Evolutionary conservation across 1,140 invertebrate genomes (phyloP).

Genomic region (Branchinecta lindahli): DNA sequence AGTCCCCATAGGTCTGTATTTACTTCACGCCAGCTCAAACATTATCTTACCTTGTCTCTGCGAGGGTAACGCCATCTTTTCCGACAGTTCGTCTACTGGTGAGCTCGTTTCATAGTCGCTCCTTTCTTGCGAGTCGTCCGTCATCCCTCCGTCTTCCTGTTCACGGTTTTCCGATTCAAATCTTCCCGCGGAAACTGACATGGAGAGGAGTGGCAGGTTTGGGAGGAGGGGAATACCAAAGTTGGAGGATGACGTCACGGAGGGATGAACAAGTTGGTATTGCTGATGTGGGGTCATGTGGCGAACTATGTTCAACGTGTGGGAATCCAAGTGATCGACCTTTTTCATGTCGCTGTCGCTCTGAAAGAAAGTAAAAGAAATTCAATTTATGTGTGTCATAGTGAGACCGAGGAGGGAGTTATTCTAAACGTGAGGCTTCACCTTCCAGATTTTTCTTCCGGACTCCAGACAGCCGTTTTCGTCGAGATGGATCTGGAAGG

Average conservation of each 20-base stretch:
- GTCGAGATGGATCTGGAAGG: too few relatives aligned
- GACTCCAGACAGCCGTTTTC: too few relatives aligned
- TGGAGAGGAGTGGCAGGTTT: slow-evolving; percentile 1
- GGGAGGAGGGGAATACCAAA: neutral
- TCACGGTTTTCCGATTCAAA: neutral
- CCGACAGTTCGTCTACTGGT: neutral
- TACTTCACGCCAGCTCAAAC: too few relatives aligned
- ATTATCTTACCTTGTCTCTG: too few relatives aligned
- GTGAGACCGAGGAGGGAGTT: too few relatives aligned
- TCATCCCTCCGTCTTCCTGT: neutral
- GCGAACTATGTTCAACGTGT: neutral
- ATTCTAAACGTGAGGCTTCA: too few relatives aligned
- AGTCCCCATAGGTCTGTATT: too few relatives aligned
- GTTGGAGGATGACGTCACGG: neutral
- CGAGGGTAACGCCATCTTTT: too few relatives aligned
- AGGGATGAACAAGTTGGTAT: neutral
- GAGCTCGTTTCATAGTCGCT: neutral
- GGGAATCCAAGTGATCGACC: neutral
- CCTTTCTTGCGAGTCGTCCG: neutral
- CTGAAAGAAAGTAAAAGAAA: neutral
- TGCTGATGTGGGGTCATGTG: neutral
- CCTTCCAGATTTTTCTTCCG: too few relatives aligned
- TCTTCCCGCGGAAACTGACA: neutral
- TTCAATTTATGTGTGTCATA: too few relatives aligned
- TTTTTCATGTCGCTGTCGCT: neutral